Conservation (phyloP, 2,888 invertebrate species). For the Chironomus tentans region DNA sequence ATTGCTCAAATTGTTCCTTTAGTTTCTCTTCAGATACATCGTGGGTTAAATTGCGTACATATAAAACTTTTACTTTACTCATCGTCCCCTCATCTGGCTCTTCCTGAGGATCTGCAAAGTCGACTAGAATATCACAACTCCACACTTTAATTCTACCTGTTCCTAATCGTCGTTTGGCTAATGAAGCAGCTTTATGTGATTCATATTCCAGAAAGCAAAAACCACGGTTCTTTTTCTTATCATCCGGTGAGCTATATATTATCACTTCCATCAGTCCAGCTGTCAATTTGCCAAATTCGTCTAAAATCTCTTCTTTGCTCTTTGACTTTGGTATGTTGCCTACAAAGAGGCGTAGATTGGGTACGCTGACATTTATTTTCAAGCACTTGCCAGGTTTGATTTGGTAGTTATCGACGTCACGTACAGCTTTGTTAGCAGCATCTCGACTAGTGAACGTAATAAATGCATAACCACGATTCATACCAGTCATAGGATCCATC, state of each 20-base stretch:
- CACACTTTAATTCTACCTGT: slow-evolving; percentile 93
- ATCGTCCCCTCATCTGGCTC: slow-evolving; percentile 98
- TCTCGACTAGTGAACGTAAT: slow-evolving; percentile 92
- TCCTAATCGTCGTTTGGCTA: slow-evolving; percentile 91
- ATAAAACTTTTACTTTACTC: slow-evolving; percentile 98
- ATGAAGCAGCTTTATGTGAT: slow-evolving; percentile 96
- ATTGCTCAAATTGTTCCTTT: slow-evolving; percentile 84
- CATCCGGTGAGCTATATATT: slow-evolving; percentile 98
- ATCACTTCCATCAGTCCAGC: slow-evolving; percentile 98
- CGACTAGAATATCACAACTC: slow-evolving; percentile 99
- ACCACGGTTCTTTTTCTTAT: slow-evolving; percentile 98
- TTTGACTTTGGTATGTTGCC: slow-evolving; percentile 99
- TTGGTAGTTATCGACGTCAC: slow-evolving; percentile 99
- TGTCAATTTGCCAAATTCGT: slow-evolving; percentile 99
- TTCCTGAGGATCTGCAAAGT: slow-evolving; percentile 99
- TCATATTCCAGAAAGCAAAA: slow-evolving; percentile 99
- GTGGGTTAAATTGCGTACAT: slow-evolving; percentile 94
- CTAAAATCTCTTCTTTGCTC: slow-evolving; percentile 99
- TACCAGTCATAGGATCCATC: slow-evolving; percentile 99
- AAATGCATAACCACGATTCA: slow-evolving; percentile 98
- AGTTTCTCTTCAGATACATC: slow-evolving; percentile 94
- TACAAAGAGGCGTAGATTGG: slow-evolving; percentile 99
- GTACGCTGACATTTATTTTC: slow-evolving; percentile 99
- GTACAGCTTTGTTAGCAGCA: slow-evolving; percentile 88
- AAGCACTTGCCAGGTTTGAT: slow-evolving; percentile 99